phyloP scores from a whole-genome alignment of 2,888 invertebrate genomes.

The Platycheirus albimanus region DNA sequence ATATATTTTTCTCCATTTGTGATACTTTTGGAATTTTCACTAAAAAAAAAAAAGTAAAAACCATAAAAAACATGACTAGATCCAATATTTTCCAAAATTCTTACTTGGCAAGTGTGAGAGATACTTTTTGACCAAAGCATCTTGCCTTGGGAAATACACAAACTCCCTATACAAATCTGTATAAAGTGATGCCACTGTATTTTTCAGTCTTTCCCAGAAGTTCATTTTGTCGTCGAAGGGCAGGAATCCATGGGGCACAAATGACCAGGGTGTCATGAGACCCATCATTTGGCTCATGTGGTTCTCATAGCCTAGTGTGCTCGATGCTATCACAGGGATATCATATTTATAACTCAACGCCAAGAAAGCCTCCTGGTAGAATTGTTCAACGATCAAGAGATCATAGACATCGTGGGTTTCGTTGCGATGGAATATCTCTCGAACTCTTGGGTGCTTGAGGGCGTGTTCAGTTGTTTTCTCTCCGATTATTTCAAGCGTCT shows the following conservation, averaged over 20 bases:
- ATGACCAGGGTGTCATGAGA: constrained; percentile 83
- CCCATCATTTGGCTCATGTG: constrained; percentile 83
- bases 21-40: constrained; percentile 81
- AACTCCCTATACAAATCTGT: constrained; percentile 79
- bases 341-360: constrained; percentile 81
- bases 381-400: constrained; percentile 82
- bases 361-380: constrained; percentile 82
- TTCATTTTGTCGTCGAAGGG: constrained; percentile 83
- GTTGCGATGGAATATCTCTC: constrained; percentile 78
- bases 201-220: constrained; percentile 84
- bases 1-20: constrained; percentile 83
- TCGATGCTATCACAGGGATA: constrained; percentile 82
- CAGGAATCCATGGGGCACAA: constrained; percentile 83
- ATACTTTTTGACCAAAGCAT: constrained; percentile 78
- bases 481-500: constrained; percentile 79
- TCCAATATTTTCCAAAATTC: constrained; percentile 13
- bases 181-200: constrained; percentile 81
- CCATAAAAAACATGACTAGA: neutral
- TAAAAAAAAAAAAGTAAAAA: constrained; percentile 63
- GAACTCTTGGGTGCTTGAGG: constrained; percentile 79
- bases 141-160: constrained; percentile 81
- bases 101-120: constrained; percentile 79
- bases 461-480: constrained; percentile 79
- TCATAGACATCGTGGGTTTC: constrained; percentile 80
- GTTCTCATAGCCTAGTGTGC: constrained; percentile 82